phyloP scores from a whole-genome alignment of 2,113 vertebrate species.

The Sialia sialis region DNA sequence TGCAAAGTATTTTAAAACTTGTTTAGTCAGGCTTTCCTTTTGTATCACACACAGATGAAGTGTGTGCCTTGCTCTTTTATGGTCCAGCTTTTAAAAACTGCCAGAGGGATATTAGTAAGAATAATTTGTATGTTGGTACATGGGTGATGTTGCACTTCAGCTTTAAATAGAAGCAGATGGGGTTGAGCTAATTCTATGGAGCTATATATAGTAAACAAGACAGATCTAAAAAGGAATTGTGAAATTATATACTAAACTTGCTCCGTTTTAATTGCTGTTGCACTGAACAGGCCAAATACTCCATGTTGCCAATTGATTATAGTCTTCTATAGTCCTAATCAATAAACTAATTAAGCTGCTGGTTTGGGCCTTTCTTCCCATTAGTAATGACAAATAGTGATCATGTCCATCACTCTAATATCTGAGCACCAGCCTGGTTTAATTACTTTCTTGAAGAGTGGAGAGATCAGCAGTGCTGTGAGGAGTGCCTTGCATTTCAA shows the following conservation, averaged over 20 bases:
- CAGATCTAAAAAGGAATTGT: slow-evolving; percentile 64
- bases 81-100: slow-evolving; percentile 58
- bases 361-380: slow-evolving; percentile 50
- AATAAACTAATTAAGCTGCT: slow-evolving; percentile 67
- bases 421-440: slow-evolving; percentile 29
- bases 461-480: neutral
- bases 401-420: slow-evolving; percentile 58
- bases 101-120: slow-evolving; percentile 63
- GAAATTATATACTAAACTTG: slow-evolving; percentile 63
- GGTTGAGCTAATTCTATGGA: slow-evolving; percentile 61
- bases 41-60: slow-evolving; percentile 41
- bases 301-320: slow-evolving; percentile 57
- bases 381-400: slow-evolving; percentile 53
- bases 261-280: slow-evolving; percentile 55
- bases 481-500: slow-evolving; percentile 35
- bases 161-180: slow-evolving; percentile 69
- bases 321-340: slow-evolving; percentile 55
- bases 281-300: slow-evolving; percentile 57
- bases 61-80: slow-evolving; percentile 56
- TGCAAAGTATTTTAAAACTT: slow-evolving; percentile 60
- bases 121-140: slow-evolving; percentile 64
- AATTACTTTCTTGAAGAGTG: slow-evolving; percentile 48
- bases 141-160: slow-evolving; percentile 59
- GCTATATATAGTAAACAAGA: slow-evolving; percentile 66
- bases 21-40: slow-evolving; percentile 67